Evolutionary conservation across 2,113 vertebrate species (phyloP).

Genomic region (Takifugu flavidus): DNA sequence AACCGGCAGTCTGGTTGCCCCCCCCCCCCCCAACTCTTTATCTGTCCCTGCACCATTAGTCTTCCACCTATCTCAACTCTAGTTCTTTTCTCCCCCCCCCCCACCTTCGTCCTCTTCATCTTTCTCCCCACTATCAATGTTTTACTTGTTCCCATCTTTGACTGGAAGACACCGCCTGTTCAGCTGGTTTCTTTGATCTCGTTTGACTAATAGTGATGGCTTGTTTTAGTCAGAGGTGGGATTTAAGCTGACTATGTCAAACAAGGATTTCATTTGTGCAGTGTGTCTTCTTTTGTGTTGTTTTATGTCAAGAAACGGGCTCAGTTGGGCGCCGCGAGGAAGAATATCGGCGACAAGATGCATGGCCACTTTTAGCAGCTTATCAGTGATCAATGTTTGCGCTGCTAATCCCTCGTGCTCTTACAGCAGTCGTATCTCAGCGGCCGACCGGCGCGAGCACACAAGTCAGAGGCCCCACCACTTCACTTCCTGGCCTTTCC

Average conservation of each 20-base stretch:
- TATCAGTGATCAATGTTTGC: slow-evolving; percentile 63
- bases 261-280: slow-evolving; percentile 59
- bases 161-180: slow-evolving; percentile 49
- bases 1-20: slow-evolving; percentile 26
- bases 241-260: slow-evolving; percentile 65
- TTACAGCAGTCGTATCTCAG: slow-evolving; percentile 51
- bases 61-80: slow-evolving; percentile 1
- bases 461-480: slow-evolving; percentile 6
- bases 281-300: slow-evolving; percentile 48
- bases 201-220: slow-evolving; percentile 64
- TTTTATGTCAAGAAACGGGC: slow-evolving; percentile 33
- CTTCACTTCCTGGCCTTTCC: no score
- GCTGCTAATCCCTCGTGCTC: slow-evolving; percentile 59
- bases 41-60: neutral
- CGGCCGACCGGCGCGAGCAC: slow-evolving; percentile 12
- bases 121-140: slow-evolving; percentile 48
- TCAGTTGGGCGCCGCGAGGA: slow-evolving; percentile 30
- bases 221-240: slow-evolving; percentile 63
- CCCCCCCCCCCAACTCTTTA: neutral
- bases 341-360: slow-evolving; percentile 39
- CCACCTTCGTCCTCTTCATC: neutral
- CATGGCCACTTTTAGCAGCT: slow-evolving; percentile 51
- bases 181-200: slow-evolving; percentile 68
- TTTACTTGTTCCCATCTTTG: slow-evolving; percentile 52
- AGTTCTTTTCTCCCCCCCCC: slow-evolving; percentile 1